Base-by-base conservation (phyloP, 2,113 vertebrate species). In the Hypomesus transpacificus region DNA sequence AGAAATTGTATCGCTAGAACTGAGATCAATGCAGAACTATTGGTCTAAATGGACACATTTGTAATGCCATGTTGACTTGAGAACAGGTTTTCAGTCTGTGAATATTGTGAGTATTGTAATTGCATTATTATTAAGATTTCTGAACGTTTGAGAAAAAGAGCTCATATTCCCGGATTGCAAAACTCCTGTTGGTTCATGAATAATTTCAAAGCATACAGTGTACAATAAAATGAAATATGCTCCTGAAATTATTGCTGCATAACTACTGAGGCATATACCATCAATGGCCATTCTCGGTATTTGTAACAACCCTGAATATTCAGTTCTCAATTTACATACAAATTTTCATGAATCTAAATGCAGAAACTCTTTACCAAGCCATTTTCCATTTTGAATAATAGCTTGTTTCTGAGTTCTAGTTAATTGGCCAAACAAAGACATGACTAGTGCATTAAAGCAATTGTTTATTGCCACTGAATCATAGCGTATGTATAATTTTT, bases 351-450 rank as follows among this genome's bases (percentile, higher is more conserved):
- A 68, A 87, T 83, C 81, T 90, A 83, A 87, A 86, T 88, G 82
- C 83, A 75, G 69, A 68, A 76, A 87, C 76, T 84, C 84, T 84
- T 87, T 81, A 83, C 66, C 53, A 80, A 79, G 68, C 82, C 79
- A 86, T 87, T 90, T 79, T 70, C 78, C 82, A 82, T 84, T 87
- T 88, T 80, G 76, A 86, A 87, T 88, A 89, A 88, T 87, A 82
- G 82, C 53, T 70, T 75, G 70, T 80, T 80, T 86, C 85, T 79
- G 82, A 85, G 79, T 85, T 81, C 75, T 77, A 69, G 79, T 78
- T 89, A 88, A 91, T 88, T 87, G 82, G 78, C 86, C 76, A 85
- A 89, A 90, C 79, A 89, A 88, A 87, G 85, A 88, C 84, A 85
- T 87, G 78, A 84, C 85, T 81, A 84, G 83, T 84, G 84, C 87